Evolutionary conservation across 2,888 invertebrate species (phyloP), one percentile per base, ranked within the genome.

Genomic region (Drosophila sordidula): DNA sequence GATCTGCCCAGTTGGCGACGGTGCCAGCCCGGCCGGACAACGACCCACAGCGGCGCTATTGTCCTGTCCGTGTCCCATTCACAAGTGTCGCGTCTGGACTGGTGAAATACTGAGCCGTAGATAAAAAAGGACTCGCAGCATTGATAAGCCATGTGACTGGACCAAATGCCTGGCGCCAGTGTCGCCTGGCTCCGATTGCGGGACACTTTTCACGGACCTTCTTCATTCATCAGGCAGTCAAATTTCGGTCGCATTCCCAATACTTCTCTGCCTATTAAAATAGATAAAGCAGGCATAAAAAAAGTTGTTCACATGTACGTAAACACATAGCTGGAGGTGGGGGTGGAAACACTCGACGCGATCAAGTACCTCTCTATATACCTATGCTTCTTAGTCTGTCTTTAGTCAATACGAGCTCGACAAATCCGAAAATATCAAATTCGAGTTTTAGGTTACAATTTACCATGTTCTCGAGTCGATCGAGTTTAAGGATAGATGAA

Each of bases 11-110:
- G 84, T 84, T 81, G 80, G 66, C 76, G 69, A 75, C 61, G 59
- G 71, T 71, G 62, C 70, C 70, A 75, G 52, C 36, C 50, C 44
- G 80, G 47, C 64, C 45, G 42, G 29, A 29, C 29, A 8, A 26
- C 70, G 75, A 71, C 78, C 78, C 64, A 87, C 86, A 85, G 62
- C 88, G 70, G 86, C 58, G 87, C 72, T 78, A 84, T 89, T 89
- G 85, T 89, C 70, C 75, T 58, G 45, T 57, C 52, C 45, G 59
- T 61, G 65, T 64, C 62, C 69, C 86, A 89, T 89, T 89, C 89
- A 89, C 85, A 89, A 84, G 67, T 71, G 80, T 81, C 85, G 78
- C 75, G 78, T 39, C 76, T 36, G 47, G 1, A 12, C 11, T 34
- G 5, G 34, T 65, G 16, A 63, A 44, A 54, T 50, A 32, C 36